A percentile compares a stretch with the other conserved stretches of the same genome.
phyloP scores from a whole-genome alignment of 2,113 vertebrate species.

The Anguilla japonica region DNA sequence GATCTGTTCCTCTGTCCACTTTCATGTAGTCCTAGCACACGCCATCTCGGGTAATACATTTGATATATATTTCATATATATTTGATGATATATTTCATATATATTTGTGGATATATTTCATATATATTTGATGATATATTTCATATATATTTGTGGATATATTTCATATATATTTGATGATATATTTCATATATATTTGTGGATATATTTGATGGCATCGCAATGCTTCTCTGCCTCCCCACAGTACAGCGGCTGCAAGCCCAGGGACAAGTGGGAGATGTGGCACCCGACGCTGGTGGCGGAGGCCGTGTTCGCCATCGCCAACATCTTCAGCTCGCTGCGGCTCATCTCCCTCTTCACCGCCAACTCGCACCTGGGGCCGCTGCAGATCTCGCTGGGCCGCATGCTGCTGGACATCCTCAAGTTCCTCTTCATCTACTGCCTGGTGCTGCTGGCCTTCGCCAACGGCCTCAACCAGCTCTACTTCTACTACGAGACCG shows the following conservation, averaged over 20 bases:
- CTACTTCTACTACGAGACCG: constrained; percentile 98
- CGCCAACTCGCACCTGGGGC: constrained; percentile 96
- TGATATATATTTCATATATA: too few relatives aligned
- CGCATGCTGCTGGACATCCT: constrained; percentile 98
- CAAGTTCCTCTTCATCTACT: constrained; percentile 99
- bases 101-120: not conserved
- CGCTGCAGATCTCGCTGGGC: constrained; percentile 96
- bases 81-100: too few relatives aligned
- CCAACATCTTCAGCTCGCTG: constrained; percentile 97
- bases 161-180: not conserved
- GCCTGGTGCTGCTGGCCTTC: constrained; percentile 94
- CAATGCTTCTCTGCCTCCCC: not conserved
- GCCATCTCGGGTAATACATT: too few relatives aligned
- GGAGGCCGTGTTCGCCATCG: constrained; percentile 97
- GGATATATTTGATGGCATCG: not conserved
- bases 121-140: too few relatives aligned
- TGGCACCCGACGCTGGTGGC: constrained; percentile 97
- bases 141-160: not conserved
- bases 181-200: too few relatives aligned
- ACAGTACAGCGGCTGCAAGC: constrained; percentile 86
- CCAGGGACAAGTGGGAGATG: constrained; percentile 92
- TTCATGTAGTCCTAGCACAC: too few relatives aligned
- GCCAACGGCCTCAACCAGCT: constrained; percentile 98
- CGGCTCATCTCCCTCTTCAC: constrained; percentile 98
- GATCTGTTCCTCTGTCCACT: too few relatives aligned